Evolutionary conservation across 2,888 invertebrate genomes (phyloP), one percentile per base, ranked within the genome.

Genomic region (Idaea aversata): DNA sequence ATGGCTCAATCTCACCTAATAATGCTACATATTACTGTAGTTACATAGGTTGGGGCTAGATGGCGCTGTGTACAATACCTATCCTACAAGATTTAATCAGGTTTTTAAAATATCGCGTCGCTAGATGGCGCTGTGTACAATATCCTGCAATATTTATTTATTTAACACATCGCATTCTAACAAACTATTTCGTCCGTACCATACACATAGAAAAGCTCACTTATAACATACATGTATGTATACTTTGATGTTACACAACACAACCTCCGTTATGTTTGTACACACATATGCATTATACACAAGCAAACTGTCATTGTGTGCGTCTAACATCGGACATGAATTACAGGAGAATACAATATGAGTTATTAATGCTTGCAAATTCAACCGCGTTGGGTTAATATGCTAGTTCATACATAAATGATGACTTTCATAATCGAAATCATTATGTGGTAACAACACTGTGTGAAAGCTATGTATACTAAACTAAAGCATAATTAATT

Each of bases 361-460:
- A 68, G 68, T 72, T 72, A 70, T 73, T 70, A 70, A 73, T 68
- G 67, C 68, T 64, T 66, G 70, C 65, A 68, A 71, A 70, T 76
- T 72, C 69, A 61, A 65, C 62, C 65, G 25, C 62, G 36, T 16
- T 15, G 58, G 63, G 64, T 64, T 58, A 67, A 57, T 65, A 65
- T 68, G 65, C 57, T 47, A 57, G 57, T 66, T 67, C 59, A 59
- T 59, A 16, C 34, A 34, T 59, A 6, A 10, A 5, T 59, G 25
- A 25, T 59, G 34, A 59, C 34, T 25, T 59, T 59, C 34, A 47
- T 47, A 5, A 34, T n/a, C 34, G 57, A 15, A 59, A 35, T 47
- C 7, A 47, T 47, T 47, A 13, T 10, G 47, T 47, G 7, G 47
- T 7, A 47, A 47, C 47, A 47, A 47, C 47, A 13, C 7, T 47